These are phyloP conservation scores for Antigone vipio DNA, from an alignment of 2,113 vertebrate genomes.

Conservation along the genomic window DNA sequence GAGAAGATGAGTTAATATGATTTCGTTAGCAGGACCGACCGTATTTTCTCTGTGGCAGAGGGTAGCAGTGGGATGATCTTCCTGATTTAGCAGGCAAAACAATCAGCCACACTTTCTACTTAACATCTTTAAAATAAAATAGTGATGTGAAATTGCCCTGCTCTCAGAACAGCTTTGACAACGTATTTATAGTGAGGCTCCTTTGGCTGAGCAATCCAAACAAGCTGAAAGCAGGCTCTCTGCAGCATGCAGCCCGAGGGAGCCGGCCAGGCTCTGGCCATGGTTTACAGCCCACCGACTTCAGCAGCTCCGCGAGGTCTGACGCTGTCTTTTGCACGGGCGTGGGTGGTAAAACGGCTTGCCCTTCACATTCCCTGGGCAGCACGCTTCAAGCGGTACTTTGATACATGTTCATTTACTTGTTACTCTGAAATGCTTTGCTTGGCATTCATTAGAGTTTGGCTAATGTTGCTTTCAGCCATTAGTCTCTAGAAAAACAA, in stretches of 20 bases:
- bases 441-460: not conserved
- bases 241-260: accelerated
- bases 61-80: not conserved
- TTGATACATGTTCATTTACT: not conserved
- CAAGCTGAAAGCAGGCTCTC: not conserved
- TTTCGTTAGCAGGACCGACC: not conserved
- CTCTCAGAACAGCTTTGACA: not conserved
- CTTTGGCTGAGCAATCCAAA: not conserved
- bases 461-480: not conserved
- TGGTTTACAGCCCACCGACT: accelerated
- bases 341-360: not conserved
- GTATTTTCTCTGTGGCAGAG: not conserved
- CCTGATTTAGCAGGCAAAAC: not conserved
- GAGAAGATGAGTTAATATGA: not conserved
- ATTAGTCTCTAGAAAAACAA: not conserved
- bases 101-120: not conserved
- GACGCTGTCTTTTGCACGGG: accelerated
- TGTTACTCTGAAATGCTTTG: not conserved
- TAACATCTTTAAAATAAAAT: not conserved
- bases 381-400: not conserved
- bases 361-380: not conserved
- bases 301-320: not conserved
- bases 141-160: not conserved
- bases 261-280: not conserved
- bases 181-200: not conserved